Evolutionary conservation across 1,140 invertebrate genomes (phyloP).

Genomic region (Pantala flavescens): DNA sequence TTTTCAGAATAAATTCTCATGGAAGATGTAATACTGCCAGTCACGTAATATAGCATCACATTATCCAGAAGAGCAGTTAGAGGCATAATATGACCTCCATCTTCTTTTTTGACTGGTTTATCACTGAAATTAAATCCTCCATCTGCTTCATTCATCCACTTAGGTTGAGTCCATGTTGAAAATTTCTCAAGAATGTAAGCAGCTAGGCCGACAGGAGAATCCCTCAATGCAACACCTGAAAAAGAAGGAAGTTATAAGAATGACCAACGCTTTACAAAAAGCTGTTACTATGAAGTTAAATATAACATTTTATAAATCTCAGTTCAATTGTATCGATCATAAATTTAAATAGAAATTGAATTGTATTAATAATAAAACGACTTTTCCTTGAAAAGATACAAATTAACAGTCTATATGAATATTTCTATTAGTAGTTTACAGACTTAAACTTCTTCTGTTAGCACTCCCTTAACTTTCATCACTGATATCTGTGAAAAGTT

Average conservation of each 20-base stretch:
- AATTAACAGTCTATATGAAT: too few relatives aligned
- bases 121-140: conserved; percentile 50
- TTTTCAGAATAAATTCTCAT: conserved; percentile 63
- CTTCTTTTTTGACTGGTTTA: conserved; percentile 30
- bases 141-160: conserved; percentile 45
- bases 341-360: too few relatives aligned
- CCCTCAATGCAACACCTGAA: conserved; percentile 47
- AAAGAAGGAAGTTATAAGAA: conserved; percentile 16
- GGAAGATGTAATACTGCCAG: conserved; percentile 63
- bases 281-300: too few relatives aligned
- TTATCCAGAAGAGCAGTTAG: conserved; percentile 75
- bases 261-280: too few relatives aligned
- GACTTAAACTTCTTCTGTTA: too few relatives aligned
- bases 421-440: too few relatives aligned
- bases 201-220: conserved; percentile 64
- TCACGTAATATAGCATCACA: conserved; percentile 79
- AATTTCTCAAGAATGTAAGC: conserved; percentile 82
- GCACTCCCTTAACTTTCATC: too few relatives aligned
- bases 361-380: too few relatives aligned
- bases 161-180: conserved; percentile 57
- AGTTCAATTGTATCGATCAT: too few relatives aligned
- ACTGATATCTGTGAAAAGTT: too few relatives aligned
- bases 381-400: too few relatives aligned
- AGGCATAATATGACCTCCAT: conserved; percentile 31
- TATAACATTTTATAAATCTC: too few relatives aligned